phyloP scores from a whole-genome alignment of 2,797 vertebrate genomes.

The Rhinichthys osculus region DNA sequence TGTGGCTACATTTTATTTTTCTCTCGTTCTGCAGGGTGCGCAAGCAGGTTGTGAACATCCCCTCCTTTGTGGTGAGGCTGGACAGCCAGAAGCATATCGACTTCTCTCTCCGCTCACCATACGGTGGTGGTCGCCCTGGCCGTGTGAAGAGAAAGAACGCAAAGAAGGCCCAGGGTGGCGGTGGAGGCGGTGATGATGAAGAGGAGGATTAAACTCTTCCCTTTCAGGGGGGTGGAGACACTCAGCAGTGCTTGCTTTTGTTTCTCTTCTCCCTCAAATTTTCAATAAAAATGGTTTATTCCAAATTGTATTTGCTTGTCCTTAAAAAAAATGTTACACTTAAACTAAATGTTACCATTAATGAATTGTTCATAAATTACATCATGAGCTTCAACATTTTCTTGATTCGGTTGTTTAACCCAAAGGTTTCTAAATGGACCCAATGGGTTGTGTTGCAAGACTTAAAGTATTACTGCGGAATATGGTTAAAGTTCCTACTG shows the following conservation, averaged over 20 bases:
- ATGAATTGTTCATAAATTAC: too few species aligned
- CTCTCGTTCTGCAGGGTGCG: slow-evolving; percentile 79
- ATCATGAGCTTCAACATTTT: too few species aligned
- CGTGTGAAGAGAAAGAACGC: slow-evolving; percentile 95
- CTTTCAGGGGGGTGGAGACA: slow-evolving; percentile 20
- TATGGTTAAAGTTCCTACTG: not conserved
- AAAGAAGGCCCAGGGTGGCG: slow-evolving; percentile 92
- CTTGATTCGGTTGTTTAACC: not conserved
- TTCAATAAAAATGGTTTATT: slow-evolving; percentile 74
- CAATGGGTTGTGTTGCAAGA: not conserved
- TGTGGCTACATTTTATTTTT: not conserved
- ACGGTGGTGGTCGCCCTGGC: slow-evolving; percentile 90
- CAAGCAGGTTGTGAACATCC: slow-evolving; percentile 96
- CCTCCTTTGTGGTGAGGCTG: slow-evolving; percentile 93
- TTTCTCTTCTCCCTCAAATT: slow-evolving; percentile 59
- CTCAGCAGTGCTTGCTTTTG: slow-evolving; percentile 41
- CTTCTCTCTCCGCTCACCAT: slow-evolving; percentile 93
- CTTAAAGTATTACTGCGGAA: not conserved
- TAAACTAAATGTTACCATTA: not conserved
- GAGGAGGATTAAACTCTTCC: slow-evolving; percentile 87
- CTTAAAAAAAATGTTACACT: not conserved
- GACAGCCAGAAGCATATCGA: slow-evolving; percentile 97
- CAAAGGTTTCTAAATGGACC: too few species aligned
- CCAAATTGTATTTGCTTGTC: not conserved
- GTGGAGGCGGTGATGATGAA: slow-evolving; percentile 88